Evolutionary conservation across 1,140 invertebrate genomes (phyloP), one percentile per base, ranked within the genome.

Genomic region (Cepaea nemoralis): DNA sequence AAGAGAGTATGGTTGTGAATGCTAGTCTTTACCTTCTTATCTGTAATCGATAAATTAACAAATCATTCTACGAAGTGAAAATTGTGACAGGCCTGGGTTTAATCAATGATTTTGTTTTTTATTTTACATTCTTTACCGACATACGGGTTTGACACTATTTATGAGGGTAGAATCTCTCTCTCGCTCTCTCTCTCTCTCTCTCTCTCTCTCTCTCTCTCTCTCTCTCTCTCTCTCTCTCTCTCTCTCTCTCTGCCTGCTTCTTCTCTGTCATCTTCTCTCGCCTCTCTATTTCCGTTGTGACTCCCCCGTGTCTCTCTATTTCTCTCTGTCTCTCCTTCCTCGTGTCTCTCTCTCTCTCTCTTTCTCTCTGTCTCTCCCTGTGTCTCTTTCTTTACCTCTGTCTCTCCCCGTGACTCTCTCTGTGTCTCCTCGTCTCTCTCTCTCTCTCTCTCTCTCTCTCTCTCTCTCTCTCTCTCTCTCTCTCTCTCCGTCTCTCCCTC

Each of bases 161-260:
- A n/a, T n/a, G n/a, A n/a, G n/a, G n/a, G n/a, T n/a, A n/a, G n/a
- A n/a, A n/a, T n/a, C n/a, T n/a, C n/a, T n/a, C n/a, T n/a, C n/a
- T n/a, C n/a, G n/a, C n/a, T n/a, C n/a, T n/a, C n/a, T n/a, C n/a
- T n/a, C n/a, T n/a, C n/a, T n/a, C n/a, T n/a, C n/a, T n/a, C n/a
- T n/a, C n/a, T n/a, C n/a, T n/a, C n/a, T n/a, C n/a, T n/a, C n/a
- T n/a, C n/a, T n/a, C n/a, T n/a, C 27, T 12, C 63, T 67, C 33
- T 35, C 33, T 67, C 63, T 67, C 63, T 67, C 63, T 67, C 33
- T 35, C 27, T 67, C 63, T 67, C 33, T 35, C 27, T 67, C 63
- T 67, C 33, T 35, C 33, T 67, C 63, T 67, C 27, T 35, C 33
- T 35, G 10, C 27, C 63, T n/a, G 8, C 24, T n/a, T 67, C 24